These are phyloP conservation scores for Phenganax marumi DNA, from an alignment of 92 coral and sea anemone species.

Conservation along the genomic window DNA sequence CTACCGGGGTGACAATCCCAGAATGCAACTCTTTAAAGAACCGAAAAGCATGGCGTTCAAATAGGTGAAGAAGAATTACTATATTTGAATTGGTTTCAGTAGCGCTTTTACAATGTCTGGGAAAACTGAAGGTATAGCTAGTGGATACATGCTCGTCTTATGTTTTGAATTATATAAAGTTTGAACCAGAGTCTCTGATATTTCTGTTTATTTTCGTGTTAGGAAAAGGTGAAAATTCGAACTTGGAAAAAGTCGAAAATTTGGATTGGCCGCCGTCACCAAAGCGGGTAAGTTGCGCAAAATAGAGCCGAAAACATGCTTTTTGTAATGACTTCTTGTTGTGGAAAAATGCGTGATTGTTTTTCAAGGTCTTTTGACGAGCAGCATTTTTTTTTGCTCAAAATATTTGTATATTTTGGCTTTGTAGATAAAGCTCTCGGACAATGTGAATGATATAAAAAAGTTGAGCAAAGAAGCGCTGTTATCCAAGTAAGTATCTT, in stretches of 20 bases:
- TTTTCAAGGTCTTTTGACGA: background rate
- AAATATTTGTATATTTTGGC: background rate
- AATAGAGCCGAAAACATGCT: background rate
- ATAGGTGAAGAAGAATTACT: background rate
- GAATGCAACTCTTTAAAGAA: conserved; percentile 30
- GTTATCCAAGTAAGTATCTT: conserved; percentile 19
- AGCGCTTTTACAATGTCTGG: conserved; percentile 21
- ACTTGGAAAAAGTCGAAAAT: conserved; percentile 1
- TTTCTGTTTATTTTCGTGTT: background rate
- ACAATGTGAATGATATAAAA: conserved; percentile 29
- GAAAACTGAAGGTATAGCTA: conserved; percentile 29
- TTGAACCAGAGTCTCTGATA: background rate
- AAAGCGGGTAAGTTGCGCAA: conserved; percentile 19
- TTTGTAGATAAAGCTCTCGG: conserved; percentile 26
- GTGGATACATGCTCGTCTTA: background rate
- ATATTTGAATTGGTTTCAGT: background rate
- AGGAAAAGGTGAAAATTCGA: conserved; percentile 29
- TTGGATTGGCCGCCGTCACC: conserved; percentile 33
- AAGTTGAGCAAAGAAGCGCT: conserved; percentile 19
- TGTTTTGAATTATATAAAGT: background rate
- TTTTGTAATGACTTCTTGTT: background rate
- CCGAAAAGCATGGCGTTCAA: conserved; percentile 39
- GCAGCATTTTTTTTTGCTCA: background rate
- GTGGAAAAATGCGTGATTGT: background rate
- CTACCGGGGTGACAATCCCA: conserved; percentile 9